Percentiles rank a stretch among this genome's conserved stretches.
Conservation (phyloP, 2,113 vertebrate genomes). For the Zapornia atra region DNA sequence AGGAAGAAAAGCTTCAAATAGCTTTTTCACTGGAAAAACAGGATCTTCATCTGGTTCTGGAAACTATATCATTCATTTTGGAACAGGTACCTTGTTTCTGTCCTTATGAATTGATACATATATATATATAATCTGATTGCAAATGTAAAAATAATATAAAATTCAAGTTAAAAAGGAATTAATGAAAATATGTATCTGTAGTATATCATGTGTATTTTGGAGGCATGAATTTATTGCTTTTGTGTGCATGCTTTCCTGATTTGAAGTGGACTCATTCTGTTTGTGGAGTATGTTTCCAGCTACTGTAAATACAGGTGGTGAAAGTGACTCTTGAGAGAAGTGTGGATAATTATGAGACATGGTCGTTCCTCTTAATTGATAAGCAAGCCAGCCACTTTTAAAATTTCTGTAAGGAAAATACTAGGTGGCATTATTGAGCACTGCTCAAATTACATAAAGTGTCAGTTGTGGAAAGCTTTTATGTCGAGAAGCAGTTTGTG, state of each 20-base stretch:
- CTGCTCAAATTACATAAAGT: background rate
- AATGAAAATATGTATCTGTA: background rate
- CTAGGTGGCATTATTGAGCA: background rate
- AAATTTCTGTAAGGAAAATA: background rate
- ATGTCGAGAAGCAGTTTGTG: background rate
- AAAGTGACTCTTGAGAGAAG: background rate
- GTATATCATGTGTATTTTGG: background rate
- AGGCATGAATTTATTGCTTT: background rate
- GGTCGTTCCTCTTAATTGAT: background rate
- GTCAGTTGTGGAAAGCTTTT: background rate
- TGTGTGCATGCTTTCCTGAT: background rate
- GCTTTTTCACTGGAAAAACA: slow-evolving; percentile 90
- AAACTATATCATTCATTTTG: slow-evolving; percentile 89
- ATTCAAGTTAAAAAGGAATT: background rate
- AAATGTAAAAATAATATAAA: background rate
- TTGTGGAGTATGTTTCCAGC: background rate
- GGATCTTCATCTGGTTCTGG: slow-evolving; percentile 88
- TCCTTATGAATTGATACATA: background rate
- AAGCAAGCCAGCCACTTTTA: background rate
- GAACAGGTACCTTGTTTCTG: slow-evolving; percentile 84
- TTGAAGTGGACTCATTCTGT: background rate
- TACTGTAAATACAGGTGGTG: background rate
- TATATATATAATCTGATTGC: fast-evolving
- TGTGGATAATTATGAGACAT: background rate
- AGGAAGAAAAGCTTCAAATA: slow-evolving; percentile 90